Evolutionary conservation across 2,888 invertebrate genomes (phyloP), one percentile per base, ranked within the genome.

Genomic region (Pristionchus exspectatus): DNA sequence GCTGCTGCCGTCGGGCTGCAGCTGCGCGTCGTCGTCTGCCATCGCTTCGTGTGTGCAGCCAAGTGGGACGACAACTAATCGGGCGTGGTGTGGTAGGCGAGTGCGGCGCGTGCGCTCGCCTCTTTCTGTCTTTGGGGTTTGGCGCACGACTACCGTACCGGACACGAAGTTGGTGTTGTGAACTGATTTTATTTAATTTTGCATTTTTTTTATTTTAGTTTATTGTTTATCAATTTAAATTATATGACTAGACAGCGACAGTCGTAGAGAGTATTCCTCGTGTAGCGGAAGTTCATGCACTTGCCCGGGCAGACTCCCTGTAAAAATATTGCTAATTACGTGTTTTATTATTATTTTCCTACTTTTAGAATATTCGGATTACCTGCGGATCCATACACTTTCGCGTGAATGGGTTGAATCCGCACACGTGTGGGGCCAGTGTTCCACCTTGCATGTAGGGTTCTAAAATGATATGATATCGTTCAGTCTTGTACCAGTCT

Each of bases 261-360:
- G 74, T 94, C 94, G 89, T 94, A 94, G 18, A 93, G 88, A 9
- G 91, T 91, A 90, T 94, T 94, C 91, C 92, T 93, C 33, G 92
- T 93, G 89, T 94, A 94, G 63, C 92, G 93, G 90, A 94, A 94
- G 90, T 94, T 94, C 92, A 94, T 93, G 81, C 94, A 94, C 85
- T 90, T 90, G 50, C 93, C 93, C 38, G 93, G 92, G 89, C 93
- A 93, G 88, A 91, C 89, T 44, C 90, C 91, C 85, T 89, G 88
- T 18, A 88, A 81, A 4, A 1, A 44, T 50, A 7, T 50, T 50
- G 4, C 9, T 9, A 50, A 50, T 5, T 44, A 5, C 9, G 44
- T 5, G 44, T 44, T 44, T 44, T 44, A 44, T 44, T 44, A 5
- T 30, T 12, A 18, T 33, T 38, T 33, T 74, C 2, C 33, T 12